Evolutionary conservation across 37 sponge, comb jelly and placozoan genomes (phyloP).

Genomic region (Cladorhizidae sp.): DNA sequence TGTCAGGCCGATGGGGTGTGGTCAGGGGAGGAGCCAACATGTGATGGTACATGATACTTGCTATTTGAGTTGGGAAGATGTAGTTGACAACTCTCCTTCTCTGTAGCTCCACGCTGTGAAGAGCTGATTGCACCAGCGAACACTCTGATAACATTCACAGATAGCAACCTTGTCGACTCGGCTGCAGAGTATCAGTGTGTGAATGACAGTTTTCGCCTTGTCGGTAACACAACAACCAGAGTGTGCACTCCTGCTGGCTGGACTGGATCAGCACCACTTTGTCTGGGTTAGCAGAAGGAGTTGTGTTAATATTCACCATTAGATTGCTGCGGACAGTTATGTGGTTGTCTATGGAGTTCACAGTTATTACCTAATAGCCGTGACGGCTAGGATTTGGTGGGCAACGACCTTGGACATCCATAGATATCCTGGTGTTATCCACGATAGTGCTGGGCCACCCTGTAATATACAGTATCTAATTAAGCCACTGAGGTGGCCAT

Average conservation of each 20-base stretch:
- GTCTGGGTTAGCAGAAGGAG: conserved; percentile 21
- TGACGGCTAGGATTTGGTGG: too few species aligned
- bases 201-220: neutral
- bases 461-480: too few species aligned
- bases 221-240: conserved; percentile 1
- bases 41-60: conserved; percentile 29
- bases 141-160: neutral
- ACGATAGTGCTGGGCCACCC: too few species aligned
- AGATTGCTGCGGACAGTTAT: too few species aligned
- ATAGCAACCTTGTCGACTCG: conserved; percentile 8
- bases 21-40: conserved; percentile 60
- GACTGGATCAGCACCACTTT: conserved; percentile 45
- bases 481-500: too few species aligned
- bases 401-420: too few species aligned
- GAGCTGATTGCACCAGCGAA: neutral
- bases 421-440: neutral
- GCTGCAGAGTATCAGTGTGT: neutral
- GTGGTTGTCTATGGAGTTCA: too few species aligned
- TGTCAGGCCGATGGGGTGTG: conserved; percentile 59
- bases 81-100: too few species aligned
- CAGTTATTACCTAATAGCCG: too few species aligned
- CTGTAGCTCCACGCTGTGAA: neutral
- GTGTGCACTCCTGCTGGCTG: conserved; percentile 27
- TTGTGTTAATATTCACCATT: too few species aligned
- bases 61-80: conserved; percentile 24